phyloP scores from a whole-genome alignment of 2,888 invertebrate species.

The Meiosimyza decipiens region DNA sequence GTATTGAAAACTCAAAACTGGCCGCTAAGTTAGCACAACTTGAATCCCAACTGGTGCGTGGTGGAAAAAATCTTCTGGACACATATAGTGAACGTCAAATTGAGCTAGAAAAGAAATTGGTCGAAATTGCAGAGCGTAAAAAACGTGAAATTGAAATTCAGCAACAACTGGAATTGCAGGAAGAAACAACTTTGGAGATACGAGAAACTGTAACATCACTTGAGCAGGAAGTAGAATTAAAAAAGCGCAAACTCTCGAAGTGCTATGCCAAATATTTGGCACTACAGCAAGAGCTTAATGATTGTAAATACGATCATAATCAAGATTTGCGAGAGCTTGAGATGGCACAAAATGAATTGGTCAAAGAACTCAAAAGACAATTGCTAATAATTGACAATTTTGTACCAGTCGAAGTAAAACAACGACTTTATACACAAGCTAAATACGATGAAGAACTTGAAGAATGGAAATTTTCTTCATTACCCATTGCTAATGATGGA shows the following conservation, averaged over 20 bases:
- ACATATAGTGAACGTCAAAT: constrained; percentile 94
- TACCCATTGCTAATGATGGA: constrained; percentile 66
- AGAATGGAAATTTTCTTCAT: constrained; percentile 72
- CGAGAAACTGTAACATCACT: constrained; percentile 90
- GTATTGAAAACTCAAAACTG: constrained; percentile 79
- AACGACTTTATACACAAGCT: constrained; percentile 78
- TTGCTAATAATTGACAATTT: constrained; percentile 90
- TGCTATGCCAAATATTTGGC: constrained; percentile 84
- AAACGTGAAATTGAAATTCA: constrained; percentile 85
- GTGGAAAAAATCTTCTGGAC: constrained; percentile 94
- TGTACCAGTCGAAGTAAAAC: constrained; percentile 84
- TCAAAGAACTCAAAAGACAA: constrained; percentile 90
- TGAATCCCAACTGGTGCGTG: constrained; percentile 93
- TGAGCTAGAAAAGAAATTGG: constrained; percentile 84
- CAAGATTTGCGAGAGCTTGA: constrained; percentile 92
- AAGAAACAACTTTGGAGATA: constrained; percentile 90
- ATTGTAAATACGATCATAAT: constrained; percentile 88
- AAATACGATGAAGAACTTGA: constrained; percentile 86
- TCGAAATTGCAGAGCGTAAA: constrained; percentile 88
- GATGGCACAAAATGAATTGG: constrained; percentile 89
- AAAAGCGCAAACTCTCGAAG: constrained; percentile 91
- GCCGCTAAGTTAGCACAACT: constrained; percentile 83
- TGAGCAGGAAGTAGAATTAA: constrained; percentile 97
- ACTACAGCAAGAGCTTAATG: constrained; percentile 80
- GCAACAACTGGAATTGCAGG: constrained; percentile 92